Evolutionary conservation across 1,140 invertebrate species (phyloP).

Genomic region (Temnothorax longispinosus): DNA sequence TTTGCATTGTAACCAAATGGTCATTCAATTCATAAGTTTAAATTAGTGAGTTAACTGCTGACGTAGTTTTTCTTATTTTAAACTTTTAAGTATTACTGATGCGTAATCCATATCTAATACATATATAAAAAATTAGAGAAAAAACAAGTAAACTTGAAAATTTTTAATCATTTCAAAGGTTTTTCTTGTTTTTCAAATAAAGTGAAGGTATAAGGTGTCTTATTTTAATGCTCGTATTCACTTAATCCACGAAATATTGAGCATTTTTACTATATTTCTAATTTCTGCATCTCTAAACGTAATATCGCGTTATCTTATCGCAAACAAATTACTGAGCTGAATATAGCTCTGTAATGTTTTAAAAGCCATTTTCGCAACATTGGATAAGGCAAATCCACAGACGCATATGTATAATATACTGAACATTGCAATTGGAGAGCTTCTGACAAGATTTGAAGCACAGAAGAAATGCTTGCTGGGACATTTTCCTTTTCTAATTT

Average conservation of each 20-base stretch:
- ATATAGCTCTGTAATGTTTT: not conserved
- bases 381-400: too few species aligned
- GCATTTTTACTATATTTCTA: not conserved
- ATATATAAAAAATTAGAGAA: too few species aligned
- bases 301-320: not conserved
- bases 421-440: too few species aligned
- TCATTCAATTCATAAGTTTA: not conserved
- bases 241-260: slow-evolving; percentile 9
- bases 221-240: slow-evolving; percentile 1
- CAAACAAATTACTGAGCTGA: not conserved
- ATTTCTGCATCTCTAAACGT: not conserved
- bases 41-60: not conserved
- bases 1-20: not conserved
- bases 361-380: not conserved
- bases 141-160: too few species aligned
- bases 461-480: too few species aligned
- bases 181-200: not conserved
- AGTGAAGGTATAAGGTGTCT: not conserved
- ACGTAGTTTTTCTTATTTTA: not conserved
- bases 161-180: not conserved
- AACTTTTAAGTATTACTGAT: too few species aligned
- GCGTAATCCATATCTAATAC: too few species aligned
- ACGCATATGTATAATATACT: too few species aligned
- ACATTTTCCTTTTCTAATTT: too few species aligned
- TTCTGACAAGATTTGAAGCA: too few species aligned